Evolutionary conservation across 92 coral and sea anemone genomes (phyloP), one percentile per base, ranked within the genome.

Genomic region (Zoanthus solanderi): DNA sequence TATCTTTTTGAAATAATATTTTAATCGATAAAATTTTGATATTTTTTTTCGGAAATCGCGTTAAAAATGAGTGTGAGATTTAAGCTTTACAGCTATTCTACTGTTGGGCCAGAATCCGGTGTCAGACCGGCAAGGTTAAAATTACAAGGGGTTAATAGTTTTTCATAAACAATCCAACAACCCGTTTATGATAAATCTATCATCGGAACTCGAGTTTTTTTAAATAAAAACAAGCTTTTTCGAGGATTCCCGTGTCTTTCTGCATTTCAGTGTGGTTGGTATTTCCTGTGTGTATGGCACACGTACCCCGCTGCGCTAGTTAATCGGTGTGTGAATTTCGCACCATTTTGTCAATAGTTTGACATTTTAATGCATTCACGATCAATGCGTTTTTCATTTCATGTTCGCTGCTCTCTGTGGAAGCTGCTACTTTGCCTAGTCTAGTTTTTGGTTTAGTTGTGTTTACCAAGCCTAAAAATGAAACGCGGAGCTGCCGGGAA

Each of bases 401-500:
- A 58, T 58, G 15, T 58, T 58, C 15, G 15, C 66, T 58, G 66
- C 66, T 58, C 66, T 58, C 66, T 58, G 66, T 9, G 71, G 34
- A 65, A 65, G 34, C 34, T 18, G 71, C 32, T 65, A 28, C 34
- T 65, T 65, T 28, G 34, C 0, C 34, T 65, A 17, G 7, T 65
- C 34, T n/a, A n/a, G 71, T 16, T 65, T 65, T 28, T 5, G 71
- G 71, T 65, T 65, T 65, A 23, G 23, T 23, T 65, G 34, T 65
- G 71, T 65, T 65, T 65, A 18, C 31, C 71, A 16, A 65, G 71
- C 53, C 42, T 47, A 72, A 72, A 9, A 7, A 77, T 77, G 68
- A 77, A 77, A 77, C 68, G 28, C 23, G 82, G 82, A 77, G 66
- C 46, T 32, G 48, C 68, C n/a, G 68, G 85, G 72, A 90, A 69